These are phyloP conservation scores for Oryzias melastigma DNA, from an alignment of 2,113 vertebrate genomes.

Conservation along the genomic window DNA sequence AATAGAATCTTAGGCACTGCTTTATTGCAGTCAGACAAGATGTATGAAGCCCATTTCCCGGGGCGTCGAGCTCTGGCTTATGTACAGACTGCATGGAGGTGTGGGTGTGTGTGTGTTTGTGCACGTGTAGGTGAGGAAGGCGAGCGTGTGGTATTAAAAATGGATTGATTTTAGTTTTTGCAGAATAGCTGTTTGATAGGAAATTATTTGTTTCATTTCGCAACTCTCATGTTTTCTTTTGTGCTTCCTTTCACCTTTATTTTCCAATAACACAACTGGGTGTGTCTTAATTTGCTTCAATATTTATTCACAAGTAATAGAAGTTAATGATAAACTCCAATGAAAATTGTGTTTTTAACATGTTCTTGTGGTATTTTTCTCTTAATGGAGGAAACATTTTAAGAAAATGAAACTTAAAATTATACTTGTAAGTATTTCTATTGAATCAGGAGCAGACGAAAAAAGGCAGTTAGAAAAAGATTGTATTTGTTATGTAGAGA, in stretches of 20 bases:
- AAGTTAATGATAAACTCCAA: no score
- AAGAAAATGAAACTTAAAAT: no score
- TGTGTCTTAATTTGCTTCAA: conserved; percentile 15
- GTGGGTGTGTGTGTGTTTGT: conserved; percentile 32
- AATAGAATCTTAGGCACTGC: conserved; percentile 76
- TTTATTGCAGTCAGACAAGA: conserved; percentile 79
- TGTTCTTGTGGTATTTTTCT: no score
- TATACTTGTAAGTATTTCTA: no score
- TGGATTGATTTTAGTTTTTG: conserved; percentile 57
- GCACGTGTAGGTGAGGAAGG: conserved; percentile 17
- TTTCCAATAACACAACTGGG: conserved; percentile 32
- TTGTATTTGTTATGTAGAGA: no score
- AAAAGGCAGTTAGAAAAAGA: no score
- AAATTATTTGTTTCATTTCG: conserved; percentile 59
- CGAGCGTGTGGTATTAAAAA: conserved; percentile 60
- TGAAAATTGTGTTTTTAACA: no score
- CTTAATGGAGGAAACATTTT: no score
- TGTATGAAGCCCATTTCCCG: conserved; percentile 77
- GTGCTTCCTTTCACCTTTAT: conserved; percentile 45
- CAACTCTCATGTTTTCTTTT: conserved; percentile 40
- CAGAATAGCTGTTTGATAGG: conserved; percentile 36
- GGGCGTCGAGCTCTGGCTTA: conserved; percentile 63
- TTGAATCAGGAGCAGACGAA: no score
- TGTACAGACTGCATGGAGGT: conserved; percentile 34
- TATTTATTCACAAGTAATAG: no score